Evolutionary conservation across 2,113 vertebrate genomes (phyloP).

Genomic region (Oenanthe melanoleuca): DNA sequence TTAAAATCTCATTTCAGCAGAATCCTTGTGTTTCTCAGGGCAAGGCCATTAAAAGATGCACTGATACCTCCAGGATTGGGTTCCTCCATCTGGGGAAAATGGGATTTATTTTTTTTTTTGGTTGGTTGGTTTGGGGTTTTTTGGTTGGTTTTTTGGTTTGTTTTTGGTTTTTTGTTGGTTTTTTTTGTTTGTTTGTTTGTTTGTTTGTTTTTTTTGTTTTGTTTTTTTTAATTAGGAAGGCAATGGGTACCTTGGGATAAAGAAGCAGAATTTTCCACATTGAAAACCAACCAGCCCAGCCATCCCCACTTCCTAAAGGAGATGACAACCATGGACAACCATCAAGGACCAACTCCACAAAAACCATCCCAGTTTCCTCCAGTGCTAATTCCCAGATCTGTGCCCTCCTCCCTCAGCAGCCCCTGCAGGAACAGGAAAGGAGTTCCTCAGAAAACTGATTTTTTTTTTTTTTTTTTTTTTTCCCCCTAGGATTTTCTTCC

Average conservation of each 20-base stretch:
- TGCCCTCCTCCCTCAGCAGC: background rate
- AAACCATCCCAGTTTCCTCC: background rate
- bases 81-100: background rate
- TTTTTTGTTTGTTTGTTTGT: too few species aligned
- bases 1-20: slow-evolving; percentile 34
- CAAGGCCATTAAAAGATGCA: background rate
- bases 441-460: background rate
- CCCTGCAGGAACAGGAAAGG: background rate
- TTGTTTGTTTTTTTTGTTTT: too few species aligned
- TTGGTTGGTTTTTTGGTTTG: too few species aligned
- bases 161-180: too few species aligned
- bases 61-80: background rate
- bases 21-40: background rate
- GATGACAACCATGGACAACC: background rate
- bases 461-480: background rate
- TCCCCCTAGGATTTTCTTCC: too few species aligned
- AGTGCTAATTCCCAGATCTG: background rate
- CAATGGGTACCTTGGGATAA: accelerated
- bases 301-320: background rate
- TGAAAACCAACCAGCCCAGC: background rate
- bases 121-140: too few species aligned
- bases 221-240: background rate
- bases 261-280: background rate
- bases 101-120: background rate
- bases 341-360: accelerated